Evolutionary conservation across 2,113 vertebrate species (phyloP), one percentile per base, ranked within the genome.

Genomic region (Uria aalge): DNA sequence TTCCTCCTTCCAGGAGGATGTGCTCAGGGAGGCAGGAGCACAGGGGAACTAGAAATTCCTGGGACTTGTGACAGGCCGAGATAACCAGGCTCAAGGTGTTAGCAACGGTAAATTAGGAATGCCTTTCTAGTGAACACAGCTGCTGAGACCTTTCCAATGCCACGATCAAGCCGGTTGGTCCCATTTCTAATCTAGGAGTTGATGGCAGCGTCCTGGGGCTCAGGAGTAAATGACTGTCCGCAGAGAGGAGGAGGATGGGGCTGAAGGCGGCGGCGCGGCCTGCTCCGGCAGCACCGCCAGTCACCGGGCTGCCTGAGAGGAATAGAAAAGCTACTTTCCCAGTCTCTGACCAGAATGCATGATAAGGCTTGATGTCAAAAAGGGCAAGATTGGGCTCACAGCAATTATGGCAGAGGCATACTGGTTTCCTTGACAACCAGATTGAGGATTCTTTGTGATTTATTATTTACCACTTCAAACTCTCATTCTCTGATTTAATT

Each of bases 351-450:
- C 98, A 98, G 98, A 99, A 98, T 99, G 94, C 81, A 50, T 97
- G 98, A 99, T 99, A 98, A 98, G 97, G 91, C 94, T 95, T 60
- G 63, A 92, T 98, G 98, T 99, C 98, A 98, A 93, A 98, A 98
- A 98, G 98, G 98, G 98, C 98, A 97, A 90, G 96, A 97, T 97
- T 97, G 97, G 97, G 97, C 98, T 98, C 97, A 96, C 97, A 97
- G 98, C 98, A 98, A 98, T 99, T 98, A 99, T 96, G 98, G 98
- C 96, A 98, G 94, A 97, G 97, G 97, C 98, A 97, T 97, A 98
- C 96, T 79, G 90, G 99, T 99, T 99, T 98, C 98, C 98, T 98
- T 99, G 98, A 98, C 97, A 98, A 99, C 98, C 96, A 96, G 97
- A 98, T 97, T 96, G 98, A 97, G 97, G 97, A 98, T 99, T 98